Percentiles rank a stretch among this genome's conserved stretches.
Conservation (phyloP, 64 coral and sea anemone species). For the Cladopsammia gracilis region DNA sequence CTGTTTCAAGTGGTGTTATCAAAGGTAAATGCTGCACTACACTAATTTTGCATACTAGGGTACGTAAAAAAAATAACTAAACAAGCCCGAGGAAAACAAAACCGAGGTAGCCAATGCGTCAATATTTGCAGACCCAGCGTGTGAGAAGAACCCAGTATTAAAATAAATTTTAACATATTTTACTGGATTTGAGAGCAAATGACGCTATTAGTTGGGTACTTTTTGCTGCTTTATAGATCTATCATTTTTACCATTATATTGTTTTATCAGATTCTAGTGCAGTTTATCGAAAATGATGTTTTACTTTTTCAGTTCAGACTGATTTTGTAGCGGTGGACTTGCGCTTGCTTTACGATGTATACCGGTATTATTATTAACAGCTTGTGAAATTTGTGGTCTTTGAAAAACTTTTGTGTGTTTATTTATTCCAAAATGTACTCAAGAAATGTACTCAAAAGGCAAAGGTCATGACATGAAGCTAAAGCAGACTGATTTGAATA, state of each 20-base stretch:
- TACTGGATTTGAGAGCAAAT: constrained; percentile 23
- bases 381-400: no score
- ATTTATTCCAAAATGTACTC: no score
- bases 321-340: not conserved
- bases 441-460: no score
- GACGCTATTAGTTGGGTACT: not conserved
- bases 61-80: constrained; percentile 25
- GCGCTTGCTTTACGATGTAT: constrained; percentile 5
- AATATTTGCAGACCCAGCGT: not conserved
- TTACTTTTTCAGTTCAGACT: constrained; percentile 37
- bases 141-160: constrained; percentile 18
- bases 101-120: not conserved
- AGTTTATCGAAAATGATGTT: constrained; percentile 44
- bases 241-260: constrained; percentile 26
- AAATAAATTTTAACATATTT: constrained; percentile 2
- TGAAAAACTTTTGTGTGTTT: no score
- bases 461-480: no score
- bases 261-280: constrained; percentile 16
- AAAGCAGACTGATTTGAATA: no score
- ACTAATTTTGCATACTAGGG: not conserved
- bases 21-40: constrained; percentile 40
- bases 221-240: constrained; percentile 20
- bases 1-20: constrained; percentile 6
- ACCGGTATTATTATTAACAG: no score
- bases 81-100: constrained; percentile 14